Conservation (phyloP, 64 coral and sea anemone species). For the Acropora yongei region DNA sequence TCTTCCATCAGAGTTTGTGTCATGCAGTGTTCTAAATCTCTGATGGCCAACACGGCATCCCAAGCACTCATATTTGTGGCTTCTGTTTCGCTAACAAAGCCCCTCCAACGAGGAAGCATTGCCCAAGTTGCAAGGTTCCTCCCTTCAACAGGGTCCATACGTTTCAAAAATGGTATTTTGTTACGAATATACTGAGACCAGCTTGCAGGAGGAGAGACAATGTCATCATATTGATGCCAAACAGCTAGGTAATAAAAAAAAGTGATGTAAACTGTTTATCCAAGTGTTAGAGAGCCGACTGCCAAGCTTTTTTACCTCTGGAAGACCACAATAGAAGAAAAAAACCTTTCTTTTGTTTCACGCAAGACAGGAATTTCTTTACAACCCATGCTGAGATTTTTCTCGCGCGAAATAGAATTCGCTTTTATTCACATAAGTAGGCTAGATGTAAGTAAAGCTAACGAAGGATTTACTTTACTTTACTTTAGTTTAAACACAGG, state of each 20-base stretch:
- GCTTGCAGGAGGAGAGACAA: conserved; percentile 22
- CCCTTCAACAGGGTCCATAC: conserved; percentile 37
- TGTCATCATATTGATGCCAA: conserved; percentile 66
- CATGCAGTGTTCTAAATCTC: conserved; percentile 42
- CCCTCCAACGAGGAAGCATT: conserved; percentile 63
- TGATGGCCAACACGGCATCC: not conserved
- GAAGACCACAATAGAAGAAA: too few species aligned
- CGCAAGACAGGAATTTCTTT: too few species aligned
- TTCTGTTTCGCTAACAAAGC: not conserved
- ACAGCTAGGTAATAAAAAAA: conserved; percentile 11
- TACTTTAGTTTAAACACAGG: too few species aligned
- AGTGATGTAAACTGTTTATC: not conserved
- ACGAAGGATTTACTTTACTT: too few species aligned
- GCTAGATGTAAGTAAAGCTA: too few species aligned
- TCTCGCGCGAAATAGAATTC: too few species aligned
- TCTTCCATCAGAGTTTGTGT: conserved; percentile 4
- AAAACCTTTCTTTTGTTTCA: too few species aligned
- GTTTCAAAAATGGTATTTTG: conserved; percentile 27
- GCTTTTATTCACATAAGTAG: too few species aligned
- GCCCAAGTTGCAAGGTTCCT: conserved; percentile 50
- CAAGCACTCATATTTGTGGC: conserved; percentile 12
- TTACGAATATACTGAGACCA: conserved; percentile 8
- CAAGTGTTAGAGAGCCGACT: not conserved
- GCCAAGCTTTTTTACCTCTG: too few species aligned
- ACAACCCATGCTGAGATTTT: too few species aligned